A percentile compares a stretch with the other conserved stretches of the same genome.
Evolutionary conservation across 2,888 invertebrate species (phyloP).

Genomic region (Agrotis puta): DNA sequence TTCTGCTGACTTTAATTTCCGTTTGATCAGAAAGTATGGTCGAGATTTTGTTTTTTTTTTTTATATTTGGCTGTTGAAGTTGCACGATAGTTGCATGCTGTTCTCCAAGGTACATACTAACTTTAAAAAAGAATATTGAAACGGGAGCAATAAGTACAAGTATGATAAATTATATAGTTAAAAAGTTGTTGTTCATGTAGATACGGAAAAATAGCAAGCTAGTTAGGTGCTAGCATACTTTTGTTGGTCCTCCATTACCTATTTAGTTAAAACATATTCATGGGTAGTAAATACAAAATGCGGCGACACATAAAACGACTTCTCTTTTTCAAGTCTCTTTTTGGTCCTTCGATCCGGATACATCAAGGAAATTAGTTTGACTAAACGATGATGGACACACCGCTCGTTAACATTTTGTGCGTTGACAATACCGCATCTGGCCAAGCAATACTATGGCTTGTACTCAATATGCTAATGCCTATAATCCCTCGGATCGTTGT

Average conservation of each 20-base stretch:
- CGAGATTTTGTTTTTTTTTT: conserved; percentile 28
- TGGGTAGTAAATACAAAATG: neutral
- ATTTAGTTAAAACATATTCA: neutral
- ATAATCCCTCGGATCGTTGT: conserved; percentile 40
- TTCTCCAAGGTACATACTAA: no score
- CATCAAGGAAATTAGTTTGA: conserved; percentile 45
- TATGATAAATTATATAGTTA: no score
- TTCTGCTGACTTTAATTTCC: conserved; percentile 60
- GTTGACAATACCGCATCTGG: conserved; percentile 37
- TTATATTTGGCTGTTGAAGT: neutral
- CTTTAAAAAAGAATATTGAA: neutral
- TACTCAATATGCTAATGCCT: conserved; percentile 37
- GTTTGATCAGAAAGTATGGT: conserved; percentile 44
- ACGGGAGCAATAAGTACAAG: neutral
- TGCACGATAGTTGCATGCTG: conserved; percentile 20
- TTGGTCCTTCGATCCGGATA: conserved; percentile 38
- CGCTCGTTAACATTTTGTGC: conserved; percentile 53
- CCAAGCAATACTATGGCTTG: conserved; percentile 43
- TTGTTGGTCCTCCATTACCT: neutral
- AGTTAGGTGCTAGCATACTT: no score
- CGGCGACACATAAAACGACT: neutral
- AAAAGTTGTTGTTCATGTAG: neutral
- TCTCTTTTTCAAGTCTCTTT: neutral
- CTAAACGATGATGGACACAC: conserved; percentile 47
- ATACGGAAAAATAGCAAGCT: neutral